Evolutionary conservation across 2,113 vertebrate genomes (phyloP), one percentile per base, ranked within the genome.

Genomic region (Brachirus orientalis): DNA sequence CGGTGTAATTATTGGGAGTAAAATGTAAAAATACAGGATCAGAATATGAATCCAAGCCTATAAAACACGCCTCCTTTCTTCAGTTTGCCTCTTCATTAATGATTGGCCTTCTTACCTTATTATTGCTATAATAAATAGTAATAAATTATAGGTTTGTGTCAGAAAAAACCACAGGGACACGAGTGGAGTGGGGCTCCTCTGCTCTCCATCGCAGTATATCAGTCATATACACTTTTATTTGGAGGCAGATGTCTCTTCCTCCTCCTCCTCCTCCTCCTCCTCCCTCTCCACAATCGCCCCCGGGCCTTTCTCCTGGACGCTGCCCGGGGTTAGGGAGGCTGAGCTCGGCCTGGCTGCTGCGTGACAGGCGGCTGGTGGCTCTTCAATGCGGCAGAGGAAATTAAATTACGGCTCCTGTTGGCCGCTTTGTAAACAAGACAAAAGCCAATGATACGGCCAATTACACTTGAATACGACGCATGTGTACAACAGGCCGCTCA

Each of bases 401-500:
- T 93, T 92, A 84, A 94, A 94, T 94, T 94, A 93, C 76, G 43
- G 90, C 84, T 92, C 79, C 76, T 86, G 82, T 89, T 88, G 87
- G 55, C 83, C 83, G 84, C 86, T 91, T 89, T 94, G 92, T 93
- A 92, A 94, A 94, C 92, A 93, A 86, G 89, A 92, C 92, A 94
- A 94, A 88, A 94, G 92, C 90, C 92, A 92, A 93, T 92, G 92
- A 94, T 90, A 91, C 87, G 93, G 89, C 90, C 92, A 92, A 93
- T 93, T 93, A 93, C 88, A 71, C 87, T 86, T 83, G 79, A 88
- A 85, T 76, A 64, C 81, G 66, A 63, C 78, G 84, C 90, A 80
- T 72, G 86, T 85, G 84, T 62, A 77, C 47, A 57, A 53, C 74
- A 66, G 78, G 79, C 52, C 69, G n/a, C 59, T 59, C 13, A 10